Percentiles rank a stretch among this genome's conserved stretches.
Conservation (phyloP, 2,888 invertebrate species). For the Hydrotaea diabolus region DNA sequence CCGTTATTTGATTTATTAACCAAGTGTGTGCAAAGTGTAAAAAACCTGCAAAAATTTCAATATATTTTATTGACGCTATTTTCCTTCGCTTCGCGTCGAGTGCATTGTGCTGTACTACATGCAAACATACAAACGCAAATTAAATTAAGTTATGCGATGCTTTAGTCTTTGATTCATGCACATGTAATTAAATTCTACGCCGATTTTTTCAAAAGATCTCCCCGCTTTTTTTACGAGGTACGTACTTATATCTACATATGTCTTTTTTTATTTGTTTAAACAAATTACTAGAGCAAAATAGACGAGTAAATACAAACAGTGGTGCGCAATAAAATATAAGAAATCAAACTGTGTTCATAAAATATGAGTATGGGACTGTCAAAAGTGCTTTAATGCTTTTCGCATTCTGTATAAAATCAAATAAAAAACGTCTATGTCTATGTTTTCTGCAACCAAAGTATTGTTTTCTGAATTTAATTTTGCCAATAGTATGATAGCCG, state of each 20-base stretch:
- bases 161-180: conserved; percentile 14
- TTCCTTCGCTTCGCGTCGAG: background rate
- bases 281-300: too few relatives aligned
- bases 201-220: background rate
- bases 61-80: background rate
- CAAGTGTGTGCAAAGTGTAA: background rate
- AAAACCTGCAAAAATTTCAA: background rate
- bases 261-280: background rate
- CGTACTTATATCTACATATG: background rate
- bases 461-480: too few relatives aligned
- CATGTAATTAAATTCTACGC: conserved; percentile 20
- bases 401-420: too few relatives aligned
- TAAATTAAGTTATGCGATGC: too few relatives aligned
- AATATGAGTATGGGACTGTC: too few relatives aligned
- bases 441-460: too few relatives aligned
- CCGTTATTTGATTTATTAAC: conserved; percentile 41
- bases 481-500: too few relatives aligned
- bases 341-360: too few relatives aligned
- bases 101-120: background rate
- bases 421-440: too few relatives aligned
- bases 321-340: background rate
- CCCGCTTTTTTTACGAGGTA: conserved; percentile 1
- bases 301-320: too few relatives aligned
- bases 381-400: too few relatives aligned
- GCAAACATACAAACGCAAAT: background rate